Percentiles rank a stretch among this genome's conserved stretches.
Conservation (phyloP, 2,113 vertebrate species). For the Lucifuga dentata region DNA sequence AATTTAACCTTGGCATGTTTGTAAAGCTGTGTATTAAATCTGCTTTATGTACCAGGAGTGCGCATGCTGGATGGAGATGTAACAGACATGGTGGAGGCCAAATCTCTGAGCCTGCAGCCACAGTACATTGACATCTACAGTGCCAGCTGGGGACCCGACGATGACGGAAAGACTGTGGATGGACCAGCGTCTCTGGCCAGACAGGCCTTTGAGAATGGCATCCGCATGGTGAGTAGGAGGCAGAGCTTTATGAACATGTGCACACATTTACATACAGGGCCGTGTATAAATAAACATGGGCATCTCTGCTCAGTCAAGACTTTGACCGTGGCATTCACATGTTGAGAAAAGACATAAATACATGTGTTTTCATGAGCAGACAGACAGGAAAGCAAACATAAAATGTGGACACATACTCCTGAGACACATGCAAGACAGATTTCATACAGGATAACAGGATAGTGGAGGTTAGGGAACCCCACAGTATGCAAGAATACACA, state of each 20-base stretch:
- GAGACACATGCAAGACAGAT: too few relatives aligned
- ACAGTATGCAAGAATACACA: neutral
- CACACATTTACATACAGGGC: constrained; percentile 19
- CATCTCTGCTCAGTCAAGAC: constrained; percentile 16
- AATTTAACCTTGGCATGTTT: constrained; percentile 5
- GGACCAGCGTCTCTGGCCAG: constrained; percentile 95
- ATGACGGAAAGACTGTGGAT: constrained; percentile 97
- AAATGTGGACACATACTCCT: neutral
- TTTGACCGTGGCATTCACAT: constrained; percentile 37
- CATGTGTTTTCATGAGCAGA: too few relatives aligned
- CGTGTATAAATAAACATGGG: constrained; percentile 18
- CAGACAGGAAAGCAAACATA: too few relatives aligned
- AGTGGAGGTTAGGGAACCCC: too few relatives aligned
- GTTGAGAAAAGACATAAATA: constrained; percentile 10
- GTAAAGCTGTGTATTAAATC: constrained; percentile 10
- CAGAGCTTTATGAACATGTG: too few relatives aligned
- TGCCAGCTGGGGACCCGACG: constrained; percentile 98
- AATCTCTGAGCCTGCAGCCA: constrained; percentile 94
- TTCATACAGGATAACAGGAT: too few relatives aligned
- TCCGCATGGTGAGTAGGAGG: constrained; percentile 90
- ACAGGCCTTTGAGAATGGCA: constrained; percentile 97
- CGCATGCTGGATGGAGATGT: constrained; percentile 99
- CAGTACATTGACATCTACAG: constrained; percentile 99
- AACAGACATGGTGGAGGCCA: constrained; percentile 99
- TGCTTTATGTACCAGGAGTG: constrained; percentile 84